Evolutionary conservation across 2,797 vertebrate species (phyloP).

Genomic region (Diplodus sargus): DNA sequence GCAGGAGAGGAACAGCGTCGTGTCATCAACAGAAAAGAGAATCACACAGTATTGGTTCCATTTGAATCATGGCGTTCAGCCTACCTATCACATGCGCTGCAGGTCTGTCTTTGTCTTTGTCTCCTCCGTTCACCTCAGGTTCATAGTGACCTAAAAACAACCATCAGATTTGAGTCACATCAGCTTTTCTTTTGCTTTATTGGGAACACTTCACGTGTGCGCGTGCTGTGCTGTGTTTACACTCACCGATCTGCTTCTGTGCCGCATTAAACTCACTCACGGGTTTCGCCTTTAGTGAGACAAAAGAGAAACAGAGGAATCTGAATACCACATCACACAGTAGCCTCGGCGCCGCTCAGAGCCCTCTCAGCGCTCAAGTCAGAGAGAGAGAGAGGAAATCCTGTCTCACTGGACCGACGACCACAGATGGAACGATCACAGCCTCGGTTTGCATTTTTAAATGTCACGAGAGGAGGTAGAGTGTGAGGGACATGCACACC

Average conservation of each 20-base stretch:
- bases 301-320: slow-evolving; percentile 51
- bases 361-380: not conserved
- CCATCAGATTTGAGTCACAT: slow-evolving; percentile 22
- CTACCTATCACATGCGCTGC: slow-evolving; percentile 92
- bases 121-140: slow-evolving; percentile 36
- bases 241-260: slow-evolving; percentile 90
- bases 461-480: slow-evolving; percentile 65
- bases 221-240: not conserved
- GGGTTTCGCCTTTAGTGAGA: slow-evolving; percentile 60
- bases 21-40: not conserved
- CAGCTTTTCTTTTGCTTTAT: not conserved
- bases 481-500: not conserved
- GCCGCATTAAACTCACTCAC: slow-evolving; percentile 52
- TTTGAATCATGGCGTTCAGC: not conserved
- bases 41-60: not conserved
- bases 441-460: slow-evolving; percentile 49
- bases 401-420: slow-evolving; percentile 76
- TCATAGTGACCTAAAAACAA: slow-evolving; percentile 74
- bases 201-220: not conserved
- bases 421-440: slow-evolving; percentile 67
- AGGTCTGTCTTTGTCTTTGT: slow-evolving; percentile 58
- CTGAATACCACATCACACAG: slow-evolving; percentile 52
- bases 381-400: slow-evolving; percentile 72
- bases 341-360: not conserved
- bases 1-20: slow-evolving; percentile 5